Base-by-base conservation (phyloP, 2,888 invertebrate species). In the Sarcophaga rosellei region DNA sequence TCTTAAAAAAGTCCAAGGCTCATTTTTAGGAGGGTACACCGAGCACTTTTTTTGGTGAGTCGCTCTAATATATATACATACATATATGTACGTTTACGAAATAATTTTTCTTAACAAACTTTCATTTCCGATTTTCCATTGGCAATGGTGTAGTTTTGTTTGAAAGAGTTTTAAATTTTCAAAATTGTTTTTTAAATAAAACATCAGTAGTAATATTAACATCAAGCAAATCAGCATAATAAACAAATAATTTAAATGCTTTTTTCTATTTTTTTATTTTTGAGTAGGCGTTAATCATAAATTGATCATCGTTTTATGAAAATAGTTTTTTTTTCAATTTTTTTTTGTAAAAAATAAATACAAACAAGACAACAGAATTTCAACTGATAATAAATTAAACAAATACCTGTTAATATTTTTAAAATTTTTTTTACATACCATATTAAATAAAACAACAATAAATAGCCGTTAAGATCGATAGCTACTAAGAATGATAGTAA, bases 211-310 rank as follows among this genome's bases (percentile, higher is more conserved):
- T 15, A 15, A 44, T 11, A 66, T n/a, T 4, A 66, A 66, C n/a
- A 53, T 25, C 63, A 62, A 12, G 10, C 4, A 17, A 1, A 25
- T 63, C 10, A 63, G 53, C 25, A 63, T 23, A 70, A 25, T 23
- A 17, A 57, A 70, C 23, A 25, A 8, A 73, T 53, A 59, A 17
- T 57, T 23, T 25, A 35, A 35, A 35, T 35, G 6, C 35, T 35
- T 25, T 35, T 35, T 35, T 35, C 5, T 59, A 25, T 65, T 65
- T 65, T 65, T 25, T 59, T 70, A 79, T 68, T 57, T 80, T 66
- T 73, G 66, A 73, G 80, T 80, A 47, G 80, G 80, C 80, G 80
- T 80, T 80, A 61, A 73, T 80, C 80, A 66, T 80, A 80, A 80
- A 80, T 73, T 80, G 73, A 72, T 66, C 66, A 68, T 73, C 25